Evolutionary conservation across 2,113 vertebrate species (phyloP).

Genomic region (Pelobates fuscus): DNA sequence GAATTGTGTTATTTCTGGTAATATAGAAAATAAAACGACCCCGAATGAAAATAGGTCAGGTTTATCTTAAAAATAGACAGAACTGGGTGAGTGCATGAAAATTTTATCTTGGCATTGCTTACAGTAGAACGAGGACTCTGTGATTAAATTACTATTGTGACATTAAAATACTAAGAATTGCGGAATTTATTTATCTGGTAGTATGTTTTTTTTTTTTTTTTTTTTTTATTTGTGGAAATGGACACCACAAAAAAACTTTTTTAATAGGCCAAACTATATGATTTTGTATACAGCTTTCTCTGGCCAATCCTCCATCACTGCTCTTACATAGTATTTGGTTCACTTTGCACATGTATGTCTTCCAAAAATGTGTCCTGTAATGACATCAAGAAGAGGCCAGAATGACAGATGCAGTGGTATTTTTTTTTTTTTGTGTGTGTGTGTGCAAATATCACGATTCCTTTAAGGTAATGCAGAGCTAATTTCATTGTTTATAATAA

Average conservation of each 20-base stretch:
- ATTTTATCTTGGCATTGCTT: neutral
- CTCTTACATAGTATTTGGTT: neutral
- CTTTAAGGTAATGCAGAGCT: constrained; percentile 55
- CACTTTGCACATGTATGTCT: no score
- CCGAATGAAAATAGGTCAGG: no score
- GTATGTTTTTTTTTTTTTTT: neutral
- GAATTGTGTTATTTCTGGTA: no score
- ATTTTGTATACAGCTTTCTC: neutral
- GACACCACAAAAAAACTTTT: no score
- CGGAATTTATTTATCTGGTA: neutral
- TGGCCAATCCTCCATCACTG: neutral
- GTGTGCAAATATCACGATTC: constrained; percentile 65
- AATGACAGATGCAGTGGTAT: no score
- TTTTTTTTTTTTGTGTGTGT: constrained; percentile 54
- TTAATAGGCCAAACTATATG: no score
- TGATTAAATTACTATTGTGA: neutral
- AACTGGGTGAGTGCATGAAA: constrained; percentile 6
- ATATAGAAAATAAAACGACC: no score
- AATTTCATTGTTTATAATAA: no score
- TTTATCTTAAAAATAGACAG: constrained; percentile 5
- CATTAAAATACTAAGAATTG: neutral
- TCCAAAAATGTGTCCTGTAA: constrained; percentile 19
- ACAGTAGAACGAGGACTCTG: neutral
- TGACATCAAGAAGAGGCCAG: constrained; percentile 51
- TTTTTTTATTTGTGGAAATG: no score